Conservation (phyloP, 2,888 invertebrate genomes). For the Resseliella maxima region DNA sequence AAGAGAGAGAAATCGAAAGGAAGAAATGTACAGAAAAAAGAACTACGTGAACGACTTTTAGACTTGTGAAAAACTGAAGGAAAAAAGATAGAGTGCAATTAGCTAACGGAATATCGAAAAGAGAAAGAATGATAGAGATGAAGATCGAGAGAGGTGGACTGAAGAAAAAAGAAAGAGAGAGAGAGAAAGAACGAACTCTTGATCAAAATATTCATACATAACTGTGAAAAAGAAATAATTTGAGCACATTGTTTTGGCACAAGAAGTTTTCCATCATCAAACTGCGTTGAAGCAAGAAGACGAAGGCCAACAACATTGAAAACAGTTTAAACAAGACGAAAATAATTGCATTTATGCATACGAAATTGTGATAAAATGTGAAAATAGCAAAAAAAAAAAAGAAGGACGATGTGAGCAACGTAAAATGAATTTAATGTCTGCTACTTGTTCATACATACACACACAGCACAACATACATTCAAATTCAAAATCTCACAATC, state of each 20-base stretch:
- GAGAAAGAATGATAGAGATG: background rate
- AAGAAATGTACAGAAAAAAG: background rate
- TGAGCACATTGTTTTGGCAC: conserved; percentile 46
- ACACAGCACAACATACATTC: background rate
- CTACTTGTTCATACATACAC: background rate
- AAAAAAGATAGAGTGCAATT: background rate
- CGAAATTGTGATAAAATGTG: conserved; percentile 39
- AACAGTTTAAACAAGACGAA: conserved; percentile 48
- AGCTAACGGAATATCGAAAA: background rate
- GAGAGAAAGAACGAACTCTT: background rate
- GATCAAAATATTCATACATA: conserved; percentile 47
- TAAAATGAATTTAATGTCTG: conserved; percentile 38
- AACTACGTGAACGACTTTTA: background rate
- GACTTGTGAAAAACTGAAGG: background rate
- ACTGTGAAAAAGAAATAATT: conserved; percentile 35
- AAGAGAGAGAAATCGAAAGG: background rate
- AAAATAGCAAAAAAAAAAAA: conserved; percentile 27
- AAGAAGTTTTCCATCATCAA: background rate
- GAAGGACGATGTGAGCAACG: background rate
- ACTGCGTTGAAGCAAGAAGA: background rate
- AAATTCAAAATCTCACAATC: background rate
- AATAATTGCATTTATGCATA: conserved; percentile 45
- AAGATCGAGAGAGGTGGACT: too few relatives aligned
- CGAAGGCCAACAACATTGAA: background rate
- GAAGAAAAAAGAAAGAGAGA: background rate